Evolutionary conservation across 2,888 invertebrate genomes (phyloP).

Genomic region (Clivina fossor): DNA sequence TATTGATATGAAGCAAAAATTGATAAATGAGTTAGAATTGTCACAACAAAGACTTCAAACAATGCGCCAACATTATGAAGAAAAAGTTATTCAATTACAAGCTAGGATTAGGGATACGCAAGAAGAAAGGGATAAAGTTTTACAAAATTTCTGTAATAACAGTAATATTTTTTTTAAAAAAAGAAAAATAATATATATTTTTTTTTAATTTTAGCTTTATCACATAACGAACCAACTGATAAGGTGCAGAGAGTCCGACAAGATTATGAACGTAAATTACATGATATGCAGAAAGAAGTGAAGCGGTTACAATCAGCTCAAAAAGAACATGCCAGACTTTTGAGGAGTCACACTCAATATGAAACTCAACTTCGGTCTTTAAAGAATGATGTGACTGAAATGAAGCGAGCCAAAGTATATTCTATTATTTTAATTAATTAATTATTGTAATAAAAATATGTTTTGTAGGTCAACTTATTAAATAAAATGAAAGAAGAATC

Average conservation of each 20-base stretch:
- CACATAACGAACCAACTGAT: slow-evolving; percentile 59
- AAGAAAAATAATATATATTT: not conserved
- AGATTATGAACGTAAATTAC: slow-evolving; percentile 85
- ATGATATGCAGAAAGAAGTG: slow-evolving; percentile 82
- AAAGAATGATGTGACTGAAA: slow-evolving; percentile 73
- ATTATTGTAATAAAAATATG: slow-evolving; percentile 3
- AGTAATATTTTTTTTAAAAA: slow-evolving; percentile 43
- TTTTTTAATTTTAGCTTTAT: slow-evolving; percentile 5
- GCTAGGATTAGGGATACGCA: slow-evolving; percentile 85
- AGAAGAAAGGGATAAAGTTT: slow-evolving; percentile 86
- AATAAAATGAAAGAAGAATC: slow-evolving; percentile 93
- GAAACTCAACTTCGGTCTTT: slow-evolving; percentile 74
- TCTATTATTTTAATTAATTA: not conserved
- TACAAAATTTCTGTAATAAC: slow-evolving; percentile 55
- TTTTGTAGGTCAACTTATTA: slow-evolving; percentile 71
- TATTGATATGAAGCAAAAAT: slow-evolving; percentile 90
- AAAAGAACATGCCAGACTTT: slow-evolving; percentile 82
- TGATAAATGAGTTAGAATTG: slow-evolving; percentile 91
- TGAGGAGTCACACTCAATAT: slow-evolving; percentile 76
- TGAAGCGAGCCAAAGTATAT: slow-evolving; percentile 79
- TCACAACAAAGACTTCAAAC: slow-evolving; percentile 84
- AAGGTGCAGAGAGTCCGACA: slow-evolving; percentile 80
- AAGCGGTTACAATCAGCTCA: slow-evolving; percentile 83
- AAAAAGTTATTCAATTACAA: slow-evolving; percentile 81
- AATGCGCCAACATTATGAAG: slow-evolving; percentile 89